Base-by-base conservation (phyloP, 2,888 invertebrate genomes). In the Andricus quercusramuli region DNA sequence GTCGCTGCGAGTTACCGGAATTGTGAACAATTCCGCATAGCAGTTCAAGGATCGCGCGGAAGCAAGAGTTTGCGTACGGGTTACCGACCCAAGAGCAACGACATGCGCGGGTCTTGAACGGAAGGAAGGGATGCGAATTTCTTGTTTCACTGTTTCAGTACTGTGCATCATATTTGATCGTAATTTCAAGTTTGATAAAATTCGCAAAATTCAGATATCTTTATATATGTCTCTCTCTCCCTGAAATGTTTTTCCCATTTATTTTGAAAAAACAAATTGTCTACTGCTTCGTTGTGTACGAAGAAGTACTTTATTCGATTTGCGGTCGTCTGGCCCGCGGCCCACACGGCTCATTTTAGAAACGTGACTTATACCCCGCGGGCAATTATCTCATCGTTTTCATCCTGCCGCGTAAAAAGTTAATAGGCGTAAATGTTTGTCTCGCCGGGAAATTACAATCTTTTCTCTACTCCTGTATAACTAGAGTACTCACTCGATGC, bases 341-440 rank as follows among this genome's bases (percentile, higher is more conserved):
- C 68, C 68, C 68, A 68, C 68, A 41, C 44, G 17, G 68, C 17
- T 68, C 68, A 44, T 44, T 68, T 68, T 44, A 44, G 68, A 44
- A 68, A 68, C 44, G 44, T 68, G 68, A 68, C 56, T 67, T 67
- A 44, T 67, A 67, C 13, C 44, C 67, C 83, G 82, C 78, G 78
- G 82, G 83, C 86, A 88, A 88, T 88, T 87, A 88, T 88, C 86
- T 88, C 86, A 87, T 88, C 86, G 86, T 84, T 88, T 88, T 87
- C 87, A 87, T 87, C 85, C 85, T 85, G 85, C 82, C 85, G 78
- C 78, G 65, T 51, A 79, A 78, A 83, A 82, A 82, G 66, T 82
- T 74, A 78, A 82, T 64, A 80, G 78, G 77, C 47, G 37, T 70
- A 65, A 78, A 62, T 78, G 76, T 77, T 76, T 78, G 78, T 79